These are phyloP conservation scores for Diogma glabrata DNA, from an alignment of 2,888 invertebrate genomes.

Conservation along the genomic window DNA sequence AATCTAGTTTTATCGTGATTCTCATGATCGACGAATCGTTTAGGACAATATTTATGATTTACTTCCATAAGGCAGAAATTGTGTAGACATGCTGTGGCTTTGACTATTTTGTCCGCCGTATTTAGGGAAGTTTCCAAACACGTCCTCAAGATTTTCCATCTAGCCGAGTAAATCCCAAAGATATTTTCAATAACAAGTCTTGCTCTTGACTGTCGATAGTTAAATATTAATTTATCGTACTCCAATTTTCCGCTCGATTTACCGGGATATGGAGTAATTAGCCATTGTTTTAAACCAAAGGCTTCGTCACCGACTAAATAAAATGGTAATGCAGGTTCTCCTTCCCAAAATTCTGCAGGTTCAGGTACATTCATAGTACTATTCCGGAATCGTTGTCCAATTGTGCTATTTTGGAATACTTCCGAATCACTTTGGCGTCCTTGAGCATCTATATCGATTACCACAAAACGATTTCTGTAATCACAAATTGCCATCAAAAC, in stretches of 20 bases:
- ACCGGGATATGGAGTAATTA: not conserved
- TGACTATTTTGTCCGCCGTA: not conserved
- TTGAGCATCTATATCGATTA: no score
- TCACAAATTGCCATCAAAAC: not conserved
- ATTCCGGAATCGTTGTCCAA: no score
- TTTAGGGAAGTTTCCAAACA: not conserved
- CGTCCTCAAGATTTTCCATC: not conserved
- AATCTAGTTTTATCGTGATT: not conserved
- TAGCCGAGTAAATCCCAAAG: not conserved
- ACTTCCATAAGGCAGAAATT: not conserved
- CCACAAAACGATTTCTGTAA: no score
- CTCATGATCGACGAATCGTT: not conserved
- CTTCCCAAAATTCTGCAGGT: no score
- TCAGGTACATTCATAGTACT: no score
- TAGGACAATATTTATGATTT: not conserved
- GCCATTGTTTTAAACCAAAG: not conserved
- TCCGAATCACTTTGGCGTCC: no score
- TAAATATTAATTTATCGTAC: not conserved
- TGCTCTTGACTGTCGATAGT: not conserved
- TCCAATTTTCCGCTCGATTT: not conserved
- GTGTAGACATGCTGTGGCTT: not conserved
- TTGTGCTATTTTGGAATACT: no score
- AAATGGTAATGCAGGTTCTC: no score
- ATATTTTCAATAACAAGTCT: not conserved
- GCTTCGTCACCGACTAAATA: no score